Percentiles rank a stretch among this genome's conserved stretches.
phyloP scores from a whole-genome alignment of 2,797 vertebrate species.

The Helostoma temminkii region DNA sequence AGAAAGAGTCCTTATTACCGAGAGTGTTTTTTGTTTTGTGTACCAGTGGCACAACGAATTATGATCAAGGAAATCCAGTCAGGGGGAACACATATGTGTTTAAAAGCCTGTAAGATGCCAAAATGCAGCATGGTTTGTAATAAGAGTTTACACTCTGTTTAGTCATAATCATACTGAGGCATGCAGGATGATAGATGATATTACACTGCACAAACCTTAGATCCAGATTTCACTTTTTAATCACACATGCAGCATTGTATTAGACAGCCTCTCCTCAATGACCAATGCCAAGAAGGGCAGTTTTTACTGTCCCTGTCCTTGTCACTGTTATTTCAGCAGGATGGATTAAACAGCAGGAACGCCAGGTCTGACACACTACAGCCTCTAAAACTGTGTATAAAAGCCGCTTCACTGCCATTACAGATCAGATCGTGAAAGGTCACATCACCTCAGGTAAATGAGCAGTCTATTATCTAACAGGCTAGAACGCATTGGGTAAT shows the following conservation, averaged over 20 bases:
- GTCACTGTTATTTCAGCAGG: background rate
- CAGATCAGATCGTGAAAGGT: constrained; percentile 19
- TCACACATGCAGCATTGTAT: too few relatives aligned
- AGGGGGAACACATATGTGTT: too few relatives aligned
- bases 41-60: background rate
- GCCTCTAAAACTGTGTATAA: background rate
- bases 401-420: background rate
- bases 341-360: background rate
- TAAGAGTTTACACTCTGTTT: too few relatives aligned
- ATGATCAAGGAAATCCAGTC: background rate
- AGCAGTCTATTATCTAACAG: background rate
- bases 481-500: background rate
- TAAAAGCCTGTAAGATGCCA: background rate
- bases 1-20: background rate
- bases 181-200: too few relatives aligned
- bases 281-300: too few relatives aligned
- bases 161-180: too few relatives aligned
- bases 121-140: background rate
- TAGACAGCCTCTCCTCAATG: too few relatives aligned
- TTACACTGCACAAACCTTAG: background rate
- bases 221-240: too few relatives aligned
- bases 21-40: background rate
- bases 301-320: background rate
- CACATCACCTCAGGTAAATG: background rate
- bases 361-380: background rate